phyloP scores from a whole-genome alignment of 2,888 invertebrate species.

The Germaria angustata region DNA sequence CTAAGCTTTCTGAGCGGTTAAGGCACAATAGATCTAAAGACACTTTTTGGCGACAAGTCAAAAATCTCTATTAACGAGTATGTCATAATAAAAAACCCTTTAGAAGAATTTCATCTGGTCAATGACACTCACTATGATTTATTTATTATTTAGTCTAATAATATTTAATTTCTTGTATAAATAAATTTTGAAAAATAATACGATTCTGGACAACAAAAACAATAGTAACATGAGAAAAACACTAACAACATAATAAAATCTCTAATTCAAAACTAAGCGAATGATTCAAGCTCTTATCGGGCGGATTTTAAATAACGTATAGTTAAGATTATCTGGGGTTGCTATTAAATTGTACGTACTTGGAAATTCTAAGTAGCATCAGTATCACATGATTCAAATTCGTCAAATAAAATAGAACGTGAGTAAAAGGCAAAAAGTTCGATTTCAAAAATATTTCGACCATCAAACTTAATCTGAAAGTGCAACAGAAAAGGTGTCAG shows the following conservation, averaged over 20 bases:
- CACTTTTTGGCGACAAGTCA: too few species aligned
- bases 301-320: too few species aligned
- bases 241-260: neutral
- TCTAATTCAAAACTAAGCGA: constrained; percentile 17
- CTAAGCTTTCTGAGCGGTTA: too few species aligned
- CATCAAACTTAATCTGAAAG: neutral
- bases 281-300: constrained; percentile 35
- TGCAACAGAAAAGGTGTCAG: neutral
- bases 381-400: neutral
- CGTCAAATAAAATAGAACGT: neutral
- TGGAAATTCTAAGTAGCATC: neutral
- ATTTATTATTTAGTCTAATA: neutral
- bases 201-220: neutral
- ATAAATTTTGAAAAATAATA: constrained; percentile 26
- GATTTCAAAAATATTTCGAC: neutral
- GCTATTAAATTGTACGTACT: too few species aligned
- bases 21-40: too few species aligned
- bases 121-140: constrained; percentile 48
- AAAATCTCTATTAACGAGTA: neutral
- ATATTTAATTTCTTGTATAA: neutral
- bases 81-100: neutral
- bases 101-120: constrained; percentile 54
- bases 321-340: too few species aligned
- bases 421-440: neutral
- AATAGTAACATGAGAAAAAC: neutral